Evolutionary conservation across 2,888 invertebrate genomes (phyloP).

Genomic region (Pseudolycoriella hygida): DNA sequence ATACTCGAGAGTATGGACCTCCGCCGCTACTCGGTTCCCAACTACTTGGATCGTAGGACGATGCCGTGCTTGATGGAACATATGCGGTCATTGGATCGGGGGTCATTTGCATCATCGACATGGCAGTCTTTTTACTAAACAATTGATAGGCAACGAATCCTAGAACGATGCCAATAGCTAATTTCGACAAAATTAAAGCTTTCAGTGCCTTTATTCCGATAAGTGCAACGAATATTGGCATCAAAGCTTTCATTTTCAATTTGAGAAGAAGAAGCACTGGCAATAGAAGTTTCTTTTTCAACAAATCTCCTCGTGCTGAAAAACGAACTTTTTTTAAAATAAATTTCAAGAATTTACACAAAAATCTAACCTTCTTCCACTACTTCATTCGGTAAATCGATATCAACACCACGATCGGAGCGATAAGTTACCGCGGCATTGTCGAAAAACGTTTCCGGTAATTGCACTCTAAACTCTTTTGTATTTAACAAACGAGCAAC

Average conservation of each 20-base stretch:
- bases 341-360: neutral
- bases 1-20: conserved; percentile 63
- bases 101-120: conserved; percentile 53
- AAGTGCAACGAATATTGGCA: conserved; percentile 63
- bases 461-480: conserved; percentile 53
- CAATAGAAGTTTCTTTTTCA: conserved; percentile 69
- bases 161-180: conserved; percentile 62
- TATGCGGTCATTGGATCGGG: conserved; percentile 45
- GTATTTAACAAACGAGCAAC: conserved; percentile 49
- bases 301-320: conserved; percentile 56
- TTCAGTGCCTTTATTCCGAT: conserved; percentile 69
- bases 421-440: conserved; percentile 47
- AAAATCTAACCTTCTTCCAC: conserved; percentile 15
- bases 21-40: conserved; percentile 49
- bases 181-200: conserved; percentile 66
- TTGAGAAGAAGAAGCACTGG: conserved; percentile 64
- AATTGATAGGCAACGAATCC: conserved; percentile 67
- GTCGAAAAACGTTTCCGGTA: conserved; percentile 56
- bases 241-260: conserved; percentile 65
- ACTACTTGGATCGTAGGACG: conserved; percentile 48
- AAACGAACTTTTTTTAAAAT: conserved; percentile 10
- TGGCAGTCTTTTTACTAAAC: conserved; percentile 59
- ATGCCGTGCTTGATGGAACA: conserved; percentile 44
- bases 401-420: conserved; percentile 44
- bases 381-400: conserved; percentile 36